Conservation (phyloP, 2,797 vertebrate species). For the Lithobates pipiens region DNA sequence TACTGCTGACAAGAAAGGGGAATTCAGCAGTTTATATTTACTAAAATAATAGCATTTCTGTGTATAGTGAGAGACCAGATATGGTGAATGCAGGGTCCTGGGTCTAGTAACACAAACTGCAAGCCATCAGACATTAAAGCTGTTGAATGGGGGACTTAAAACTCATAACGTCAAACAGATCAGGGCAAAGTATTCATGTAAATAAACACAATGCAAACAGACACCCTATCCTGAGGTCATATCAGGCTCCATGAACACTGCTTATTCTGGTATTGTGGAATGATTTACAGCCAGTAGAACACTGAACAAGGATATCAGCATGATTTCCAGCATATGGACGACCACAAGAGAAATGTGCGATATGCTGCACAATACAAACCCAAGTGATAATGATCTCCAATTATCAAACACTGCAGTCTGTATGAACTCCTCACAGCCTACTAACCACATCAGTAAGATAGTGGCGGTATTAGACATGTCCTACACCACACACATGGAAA, state of each 20-base stretch:
- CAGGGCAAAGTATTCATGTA: not conserved
- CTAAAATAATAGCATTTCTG: no score
- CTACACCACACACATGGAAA: no score
- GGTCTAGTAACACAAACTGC: no score
- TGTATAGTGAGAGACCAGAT: no score
- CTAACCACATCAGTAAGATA: no score
- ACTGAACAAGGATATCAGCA: conserved; percentile 1
- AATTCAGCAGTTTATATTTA: no score
- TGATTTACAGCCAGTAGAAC: not conserved
- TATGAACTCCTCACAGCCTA: no score
- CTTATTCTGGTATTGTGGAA: not conserved
- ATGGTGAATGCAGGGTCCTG: no score
- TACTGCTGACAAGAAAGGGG: no score
- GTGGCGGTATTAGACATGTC: no score
- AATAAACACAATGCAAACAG: conserved; percentile 7
- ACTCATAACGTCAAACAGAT: not conserved
- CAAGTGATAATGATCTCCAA: not conserved
- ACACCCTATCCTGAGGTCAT: conserved; percentile 2
- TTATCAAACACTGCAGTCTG: no score
- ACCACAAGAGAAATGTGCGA: not conserved
- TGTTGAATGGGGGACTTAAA: not conserved
- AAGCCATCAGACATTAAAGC: no score
- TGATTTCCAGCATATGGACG: conserved; percentile 3
- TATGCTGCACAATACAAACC: not conserved
- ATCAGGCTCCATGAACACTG: not conserved